Evolutionary conservation across 2,113 vertebrate genomes (phyloP), one percentile per base, ranked within the genome.

Genomic region (Fulmarus glacialis): DNA sequence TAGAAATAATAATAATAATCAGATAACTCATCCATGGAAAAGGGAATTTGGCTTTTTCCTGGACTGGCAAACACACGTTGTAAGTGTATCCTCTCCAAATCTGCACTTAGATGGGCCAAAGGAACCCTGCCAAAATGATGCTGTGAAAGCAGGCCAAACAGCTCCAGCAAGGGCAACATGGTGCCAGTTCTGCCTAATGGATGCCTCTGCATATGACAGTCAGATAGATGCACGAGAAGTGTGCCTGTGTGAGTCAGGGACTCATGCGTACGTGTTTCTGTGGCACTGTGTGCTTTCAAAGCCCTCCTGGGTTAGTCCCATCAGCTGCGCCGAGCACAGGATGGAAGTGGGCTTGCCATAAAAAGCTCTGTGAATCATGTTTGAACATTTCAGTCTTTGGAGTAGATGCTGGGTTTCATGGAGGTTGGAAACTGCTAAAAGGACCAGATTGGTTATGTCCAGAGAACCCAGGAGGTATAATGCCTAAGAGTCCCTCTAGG

Each of bases 41-140:
- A 94, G 19, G 16, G 32, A 78, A 64, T 78, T 68, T 97, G 88
- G 17, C n/a, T 73, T 89, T 85, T 85, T 53, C 36, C 15, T 82
- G 30, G 32, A 58, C 17, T 36, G 45, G 64, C 64, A 92, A 43
- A 53, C 24, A n/a, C 23, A 52, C 1, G 0, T 24, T 52, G 8
- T 55, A 72, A 82, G 21, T 19, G 15, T 79, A 72, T 87, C 27
- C 9, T 66, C 43, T 81, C 38, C 52, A 90, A 83, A 91, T 74
- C 30, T 87, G 38, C 12, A 9, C 8, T 87, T 63, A 62, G 29
- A 38, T n/a, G 50, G 55, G 36, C 38, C 43, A 67, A 59, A 74
- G 43, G 15, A 74, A 20, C 52, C n/a, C 42, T 89, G 82, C 75
- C 82, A 93, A 90, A 92, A 56, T 24, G 14, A 19, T 52, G 15